Evolutionary conservation across 2,113 vertebrate species (phyloP), one percentile per base, ranked within the genome.

Genomic region (Ceuthmochares aereus): DNA sequence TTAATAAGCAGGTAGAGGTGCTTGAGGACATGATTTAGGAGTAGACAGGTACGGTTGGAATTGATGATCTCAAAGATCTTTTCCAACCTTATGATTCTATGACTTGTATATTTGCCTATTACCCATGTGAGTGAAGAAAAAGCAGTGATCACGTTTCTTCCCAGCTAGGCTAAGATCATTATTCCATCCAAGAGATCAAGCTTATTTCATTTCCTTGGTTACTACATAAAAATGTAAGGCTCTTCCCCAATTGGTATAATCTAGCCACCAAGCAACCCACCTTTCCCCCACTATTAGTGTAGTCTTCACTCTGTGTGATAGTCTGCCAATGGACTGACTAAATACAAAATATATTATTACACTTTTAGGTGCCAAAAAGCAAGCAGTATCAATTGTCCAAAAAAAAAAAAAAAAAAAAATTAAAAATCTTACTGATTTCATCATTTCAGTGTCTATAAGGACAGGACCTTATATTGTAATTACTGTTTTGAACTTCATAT

Each of bases 361-460:
- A 32, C 12, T 52, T 40, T 63, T 2, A 40, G 70, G 15, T 69
- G 75, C 30, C 17, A 69, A 62, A 94, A 93, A 66, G 6, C 26
- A 63, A 67, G 56, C 29, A 47, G 14, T 37, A 84, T 84, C 4
- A 6, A 21, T 37, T 77, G 51, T 49, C 67, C 26, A 52, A 62
- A n/a, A n/a, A n/a, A n/a, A n/a, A n/a, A n/a, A n/a, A 56, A 54
- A 62, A 56, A 54, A 9, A 0, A 0, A 29, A 5, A 51, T 40
- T 74, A 63, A 42, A 67, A 59, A 14, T 29, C 8, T 40, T 84
- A 30, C 22, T 37, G 29, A 23, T 80, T 75, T 64, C n/a, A 54
- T 70, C 1, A 42, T 72, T 72, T 68, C 36, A 45, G 18, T 60
- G 23, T 60, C 49, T 68, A 14, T 76, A 68, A 84, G 64, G 60